Conservation (phyloP, 2,888 invertebrate species). For the Watsonalla binaria region DNA sequence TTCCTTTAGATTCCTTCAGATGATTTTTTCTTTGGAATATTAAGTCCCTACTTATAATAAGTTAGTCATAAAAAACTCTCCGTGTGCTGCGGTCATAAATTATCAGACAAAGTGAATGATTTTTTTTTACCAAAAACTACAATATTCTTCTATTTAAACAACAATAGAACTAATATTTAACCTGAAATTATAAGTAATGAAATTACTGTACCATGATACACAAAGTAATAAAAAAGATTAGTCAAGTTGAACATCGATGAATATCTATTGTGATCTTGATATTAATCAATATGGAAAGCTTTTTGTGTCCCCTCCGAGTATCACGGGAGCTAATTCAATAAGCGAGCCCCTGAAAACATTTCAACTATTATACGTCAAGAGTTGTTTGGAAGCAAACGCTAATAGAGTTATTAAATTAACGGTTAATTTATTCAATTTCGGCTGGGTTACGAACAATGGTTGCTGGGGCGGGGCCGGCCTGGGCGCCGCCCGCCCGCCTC, state of each 20-base stretch:
- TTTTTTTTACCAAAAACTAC: too few species aligned
- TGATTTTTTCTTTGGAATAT: too few species aligned
- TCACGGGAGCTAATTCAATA: conserved; percentile 63
- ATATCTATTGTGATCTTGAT: conserved; percentile 30
- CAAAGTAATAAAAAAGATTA: background rate
- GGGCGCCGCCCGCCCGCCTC: conserved; percentile 52
- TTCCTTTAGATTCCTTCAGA: too few species aligned
- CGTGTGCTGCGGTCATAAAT: too few species aligned
- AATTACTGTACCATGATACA: background rate
- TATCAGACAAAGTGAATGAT: too few species aligned
- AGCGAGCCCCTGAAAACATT: conserved; percentile 54
- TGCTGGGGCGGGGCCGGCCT: conserved; percentile 53
- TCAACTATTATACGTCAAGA: conserved; percentile 58
- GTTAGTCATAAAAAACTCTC: too few species aligned
- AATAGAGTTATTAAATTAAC: conserved; percentile 75
- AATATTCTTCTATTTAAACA: too few species aligned
- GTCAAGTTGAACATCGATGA: conserved; percentile 10
- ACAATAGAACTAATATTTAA: too few species aligned
- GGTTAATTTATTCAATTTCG: conserved; percentile 77
- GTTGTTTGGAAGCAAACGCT: conserved; percentile 65
- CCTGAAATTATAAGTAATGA: too few species aligned
- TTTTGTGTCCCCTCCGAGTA: conserved; percentile 42
- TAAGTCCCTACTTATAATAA: too few species aligned
- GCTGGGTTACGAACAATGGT: conserved; percentile 56
- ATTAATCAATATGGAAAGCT: conserved; percentile 57